These are phyloP conservation scores for Halcyon senegalensis DNA, from an alignment of 2,113 vertebrate genomes.

Conservation along the genomic window DNA sequence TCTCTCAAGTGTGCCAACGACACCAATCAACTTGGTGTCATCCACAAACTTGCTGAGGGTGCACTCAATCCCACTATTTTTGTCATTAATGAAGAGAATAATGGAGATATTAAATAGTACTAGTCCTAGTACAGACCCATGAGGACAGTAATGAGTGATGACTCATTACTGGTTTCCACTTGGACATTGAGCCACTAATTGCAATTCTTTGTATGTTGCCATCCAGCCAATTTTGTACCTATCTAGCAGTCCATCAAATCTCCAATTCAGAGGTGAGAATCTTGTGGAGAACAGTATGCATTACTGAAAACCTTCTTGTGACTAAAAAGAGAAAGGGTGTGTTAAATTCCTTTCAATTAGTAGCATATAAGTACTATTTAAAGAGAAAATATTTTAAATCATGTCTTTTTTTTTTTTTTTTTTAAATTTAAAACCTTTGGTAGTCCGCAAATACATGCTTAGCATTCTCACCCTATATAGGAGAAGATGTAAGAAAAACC, in stretches of 20 bases:
- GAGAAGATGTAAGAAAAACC: neutral
- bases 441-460: neutral
- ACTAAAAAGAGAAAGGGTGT: neutral
- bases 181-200: neutral
- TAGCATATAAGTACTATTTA: neutral
- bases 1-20: accelerated
- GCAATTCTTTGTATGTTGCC: neutral
- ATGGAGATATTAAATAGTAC: neutral
- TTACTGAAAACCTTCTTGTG: neutral
- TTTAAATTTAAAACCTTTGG: neutral
- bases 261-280: neutral
- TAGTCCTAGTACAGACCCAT: neutral
- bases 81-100: neutral
- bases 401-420: neutral
- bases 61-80: neutral
- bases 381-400: neutral
- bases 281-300: neutral
- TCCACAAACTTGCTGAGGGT: neutral
- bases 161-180: neutral
- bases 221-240: neutral
- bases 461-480: neutral
- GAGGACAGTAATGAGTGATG: too few species aligned
- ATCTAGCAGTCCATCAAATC: neutral
- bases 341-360: neutral
- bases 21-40: neutral